These are phyloP conservation scores for Drosophila rellima DNA, from an alignment of 2,888 invertebrate species.

Conservation along the genomic window DNA sequence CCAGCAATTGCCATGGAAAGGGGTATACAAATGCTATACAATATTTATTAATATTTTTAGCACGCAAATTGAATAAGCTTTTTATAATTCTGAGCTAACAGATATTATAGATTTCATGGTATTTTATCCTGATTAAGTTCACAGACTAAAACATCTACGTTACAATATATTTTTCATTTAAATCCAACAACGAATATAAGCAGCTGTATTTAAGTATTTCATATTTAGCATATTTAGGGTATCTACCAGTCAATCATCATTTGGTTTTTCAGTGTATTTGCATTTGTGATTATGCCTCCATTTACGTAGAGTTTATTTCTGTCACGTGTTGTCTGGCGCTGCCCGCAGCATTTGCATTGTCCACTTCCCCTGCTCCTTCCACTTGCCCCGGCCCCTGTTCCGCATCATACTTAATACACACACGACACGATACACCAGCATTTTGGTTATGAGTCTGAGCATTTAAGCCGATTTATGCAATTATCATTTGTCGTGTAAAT, in stretches of 20 bases:
- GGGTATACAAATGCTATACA: background rate
- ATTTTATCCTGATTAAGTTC: too few species aligned
- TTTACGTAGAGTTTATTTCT: conserved; percentile 52
- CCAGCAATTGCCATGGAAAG: background rate
- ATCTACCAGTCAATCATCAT: conserved; percentile 4
- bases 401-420: background rate
- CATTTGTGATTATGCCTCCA: conserved; percentile 64
- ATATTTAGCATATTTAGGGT: background rate
- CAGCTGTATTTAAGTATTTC: background rate
- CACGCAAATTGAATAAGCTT: too few species aligned
- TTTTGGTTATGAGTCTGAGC: conserved; percentile 47
- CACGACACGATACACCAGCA: conserved; percentile 15
- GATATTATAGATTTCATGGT: too few species aligned
- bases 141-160: too few species aligned
- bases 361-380: conserved; percentile 6
- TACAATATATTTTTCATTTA: background rate
- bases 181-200: too few species aligned
- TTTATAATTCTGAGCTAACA: too few species aligned
- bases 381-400: background rate
- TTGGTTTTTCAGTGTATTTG: conserved; percentile 45
- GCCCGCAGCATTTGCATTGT: conserved; percentile 37
- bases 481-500: conserved; percentile 78
- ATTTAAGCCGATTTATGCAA: conserved; percentile 83
- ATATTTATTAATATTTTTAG: too few species aligned
- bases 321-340: conserved; percentile 60